phyloP scores from a whole-genome alignment of 2,113 vertebrate genomes.

The Phrynosoma platyrhinos region DNA sequence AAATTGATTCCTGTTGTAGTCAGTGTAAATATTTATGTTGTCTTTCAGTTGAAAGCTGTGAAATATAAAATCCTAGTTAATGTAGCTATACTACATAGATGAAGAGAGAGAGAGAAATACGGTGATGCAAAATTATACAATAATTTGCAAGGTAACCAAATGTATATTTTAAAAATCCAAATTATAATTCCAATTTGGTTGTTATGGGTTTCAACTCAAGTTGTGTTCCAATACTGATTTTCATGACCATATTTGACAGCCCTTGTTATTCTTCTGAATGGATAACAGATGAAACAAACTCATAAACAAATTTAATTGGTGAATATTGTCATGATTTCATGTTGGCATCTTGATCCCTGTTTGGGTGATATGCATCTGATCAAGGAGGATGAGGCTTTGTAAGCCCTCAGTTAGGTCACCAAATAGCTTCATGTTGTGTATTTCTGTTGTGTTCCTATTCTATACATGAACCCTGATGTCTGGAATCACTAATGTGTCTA shows the following conservation, averaged over 20 bases:
- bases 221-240: not conserved
- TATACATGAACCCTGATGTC: too few species aligned
- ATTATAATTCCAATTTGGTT: not conserved
- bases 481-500: not conserved
- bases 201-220: not conserved
- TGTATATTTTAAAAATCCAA: not conserved
- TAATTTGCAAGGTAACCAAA: conserved; percentile 2
- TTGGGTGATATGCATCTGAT: not conserved
- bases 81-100: not conserved
- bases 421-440: not conserved
- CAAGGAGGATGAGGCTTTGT: not conserved
- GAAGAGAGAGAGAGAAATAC: not conserved
- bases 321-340: not conserved
- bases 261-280: not conserved
- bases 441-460: too few species aligned
- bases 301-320: not conserved
- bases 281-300: not conserved
- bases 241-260: not conserved
- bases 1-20: not conserved
- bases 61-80: too few species aligned
- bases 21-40: not conserved
- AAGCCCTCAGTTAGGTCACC: not conserved
- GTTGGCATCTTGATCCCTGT: not conserved
- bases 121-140: not conserved
- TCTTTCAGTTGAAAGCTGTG: too few species aligned